These are phyloP conservation scores for Cacatua alba DNA, from an alignment of 2,113 vertebrate species.

Conservation along the genomic window DNA sequence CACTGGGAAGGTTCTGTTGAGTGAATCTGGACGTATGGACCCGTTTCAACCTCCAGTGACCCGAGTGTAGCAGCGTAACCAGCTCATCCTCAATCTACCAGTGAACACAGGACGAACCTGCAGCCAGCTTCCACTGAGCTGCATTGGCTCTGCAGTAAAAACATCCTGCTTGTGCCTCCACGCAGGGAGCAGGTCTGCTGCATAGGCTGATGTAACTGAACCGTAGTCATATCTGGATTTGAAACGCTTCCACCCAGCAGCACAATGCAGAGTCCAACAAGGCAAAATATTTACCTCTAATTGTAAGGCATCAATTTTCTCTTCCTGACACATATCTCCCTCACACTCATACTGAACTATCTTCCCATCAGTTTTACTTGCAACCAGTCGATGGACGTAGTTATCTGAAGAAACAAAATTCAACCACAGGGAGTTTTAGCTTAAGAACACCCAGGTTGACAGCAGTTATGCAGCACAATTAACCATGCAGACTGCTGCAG, in stretches of 20 bases:
- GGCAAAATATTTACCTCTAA: conserved; percentile 83
- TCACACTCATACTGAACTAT: conserved; percentile 98
- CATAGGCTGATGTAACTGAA: conserved; percentile 2
- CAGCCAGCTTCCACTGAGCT: conserved; percentile 3
- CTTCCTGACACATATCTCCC: conserved; percentile 95
- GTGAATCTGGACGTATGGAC: rapidly evolving
- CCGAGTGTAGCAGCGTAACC: neutral
- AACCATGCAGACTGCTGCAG: neutral
- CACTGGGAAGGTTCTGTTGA: neutral
- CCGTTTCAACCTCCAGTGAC: neutral
- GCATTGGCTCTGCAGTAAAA: conserved; percentile 41
- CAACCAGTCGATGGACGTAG: conserved; percentile 96
- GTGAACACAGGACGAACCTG: neutral
- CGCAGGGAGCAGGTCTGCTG: conserved; percentile 35
- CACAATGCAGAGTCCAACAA: neutral
- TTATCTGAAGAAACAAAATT: conserved; percentile 83
- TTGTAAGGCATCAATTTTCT: conserved; percentile 96
- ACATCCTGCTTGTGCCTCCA: neutral
- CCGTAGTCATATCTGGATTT: neutral
- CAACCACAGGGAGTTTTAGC: neutral
- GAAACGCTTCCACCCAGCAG: neutral
- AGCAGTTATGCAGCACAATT: neutral
- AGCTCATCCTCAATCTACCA: neutral
- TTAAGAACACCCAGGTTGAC: neutral
- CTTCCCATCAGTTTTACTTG: conserved; percentile 97